A percentile compares a stretch with the other conserved stretches of the same genome.
Evolutionary conservation across 92 coral and sea anemone species (phyloP).

Genomic region (Montipora capitata): DNA sequence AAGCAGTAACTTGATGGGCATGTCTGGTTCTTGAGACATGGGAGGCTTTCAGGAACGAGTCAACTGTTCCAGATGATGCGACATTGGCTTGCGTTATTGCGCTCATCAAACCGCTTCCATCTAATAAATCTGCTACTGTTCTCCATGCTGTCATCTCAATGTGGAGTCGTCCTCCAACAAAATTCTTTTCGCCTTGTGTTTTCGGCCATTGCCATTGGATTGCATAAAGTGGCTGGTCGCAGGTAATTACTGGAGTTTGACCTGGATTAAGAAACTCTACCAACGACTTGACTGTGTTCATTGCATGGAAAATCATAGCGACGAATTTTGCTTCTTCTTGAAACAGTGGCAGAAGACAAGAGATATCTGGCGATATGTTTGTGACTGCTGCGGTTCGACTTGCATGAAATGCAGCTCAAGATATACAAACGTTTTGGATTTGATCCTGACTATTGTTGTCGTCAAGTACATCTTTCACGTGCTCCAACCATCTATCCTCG

Average conservation of each 20-base stretch:
- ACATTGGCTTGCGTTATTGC: constrained; percentile 40
- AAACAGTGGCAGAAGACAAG: constrained; percentile 49
- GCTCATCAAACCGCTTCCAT: constrained; percentile 33
- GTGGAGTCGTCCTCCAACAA: constrained; percentile 54
- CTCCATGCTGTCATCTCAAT: constrained; percentile 47
- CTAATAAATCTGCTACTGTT: constrained; percentile 10
- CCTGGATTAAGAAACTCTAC: constrained; percentile 41
- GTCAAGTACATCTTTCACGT: constrained; percentile 38
- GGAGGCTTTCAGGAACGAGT: constrained; percentile 37
- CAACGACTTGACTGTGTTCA: constrained; percentile 28
- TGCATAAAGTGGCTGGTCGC: too few relatives aligned
- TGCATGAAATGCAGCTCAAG: constrained; percentile 55
- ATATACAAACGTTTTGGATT: constrained; percentile 7
- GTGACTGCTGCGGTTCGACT: constrained; percentile 18
- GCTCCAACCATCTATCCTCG: constrained; percentile 36
- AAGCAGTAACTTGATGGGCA: constrained; percentile 34
- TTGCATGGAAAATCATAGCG: constrained; percentile 45
- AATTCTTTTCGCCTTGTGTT: constrained; percentile 36
- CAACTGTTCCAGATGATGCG: constrained; percentile 42
- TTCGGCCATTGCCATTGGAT: constrained; percentile 16
- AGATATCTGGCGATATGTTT: constrained; percentile 14
- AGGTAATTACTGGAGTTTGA: constrained; percentile 43
- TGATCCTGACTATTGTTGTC: constrained; percentile 1
- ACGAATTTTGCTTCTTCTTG: too few relatives aligned
- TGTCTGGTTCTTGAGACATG: constrained; percentile 44